Percentiles rank a stretch among this genome's conserved stretches.
Evolutionary conservation across 2,113 vertebrate species (phyloP).

Genomic region (Neopipo cinnamomea): DNA sequence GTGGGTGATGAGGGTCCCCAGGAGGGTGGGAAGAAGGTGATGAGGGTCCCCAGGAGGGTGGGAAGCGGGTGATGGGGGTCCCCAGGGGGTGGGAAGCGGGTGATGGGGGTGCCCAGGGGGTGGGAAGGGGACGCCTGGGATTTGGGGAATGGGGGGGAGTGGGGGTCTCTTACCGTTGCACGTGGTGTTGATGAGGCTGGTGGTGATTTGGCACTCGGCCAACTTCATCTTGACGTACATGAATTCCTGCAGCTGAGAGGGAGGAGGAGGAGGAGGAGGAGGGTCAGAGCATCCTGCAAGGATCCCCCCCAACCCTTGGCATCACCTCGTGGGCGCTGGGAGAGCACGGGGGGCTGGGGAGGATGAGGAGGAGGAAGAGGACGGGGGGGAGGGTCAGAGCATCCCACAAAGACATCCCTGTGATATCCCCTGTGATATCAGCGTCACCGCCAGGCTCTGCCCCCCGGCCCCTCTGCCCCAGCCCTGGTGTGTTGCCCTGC

Average conservation of each 20-base stretch:
- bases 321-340: fast-evolving
- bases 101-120: no score
- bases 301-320: no score
- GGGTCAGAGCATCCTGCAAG: neutral
- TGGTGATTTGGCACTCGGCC: neutral
- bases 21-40: neutral
- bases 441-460: neutral
- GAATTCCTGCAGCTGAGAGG: neutral
- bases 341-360: fast-evolving
- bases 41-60: no score
- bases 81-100: no score
- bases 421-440: no score
- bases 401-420: neutral
- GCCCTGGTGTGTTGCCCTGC: neutral
- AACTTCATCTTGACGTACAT: neutral
- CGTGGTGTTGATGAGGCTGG: neutral
- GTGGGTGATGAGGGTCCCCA: neutral
- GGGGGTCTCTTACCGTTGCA: neutral
- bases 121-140: no score
- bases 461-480: fast-evolving
- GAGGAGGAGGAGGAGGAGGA: neutral
- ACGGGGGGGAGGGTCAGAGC: neutral
- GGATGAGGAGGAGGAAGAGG: neutral
- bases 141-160: no score
- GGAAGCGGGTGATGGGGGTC: no score